Evolutionary conservation across 2,797 vertebrate genomes (phyloP), one percentile per base, ranked within the genome.

Genomic region (Gallinago nigripennis): DNA sequence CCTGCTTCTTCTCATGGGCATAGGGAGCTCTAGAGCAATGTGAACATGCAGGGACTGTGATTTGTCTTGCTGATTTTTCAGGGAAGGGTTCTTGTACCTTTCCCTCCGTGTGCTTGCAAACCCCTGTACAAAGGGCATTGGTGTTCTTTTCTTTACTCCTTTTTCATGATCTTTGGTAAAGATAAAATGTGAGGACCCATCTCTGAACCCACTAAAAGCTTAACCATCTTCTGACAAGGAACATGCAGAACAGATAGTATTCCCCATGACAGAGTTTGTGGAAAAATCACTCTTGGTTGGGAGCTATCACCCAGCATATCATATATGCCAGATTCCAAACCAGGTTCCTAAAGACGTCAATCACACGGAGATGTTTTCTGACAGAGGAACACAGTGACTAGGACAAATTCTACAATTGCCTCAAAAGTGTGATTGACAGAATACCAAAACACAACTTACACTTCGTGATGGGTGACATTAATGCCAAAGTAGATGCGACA

Each of bases 391-490:
- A 95, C 75, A 87, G 41, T 65, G 90, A 93, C 75, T 94, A 92
- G 95, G 95, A 90, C 90, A 92, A 95, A 96, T 87, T 92, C 90
- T 85, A 85, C 93, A 93, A 93, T 78, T 97, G 86, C 72, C 92
- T 97, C 68, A 93, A 91, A 95, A 91, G 65, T 33, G 64, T 97
- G 96, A 97, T 97, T 97, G 96, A 95, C 96, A 96, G 96, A 89
- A 92, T 95, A 97, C 94, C 93, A 95, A 96, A 97, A 97, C 96
- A 97, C 83, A 94, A 94, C 88, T 95, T 95, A 80, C 46, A 92
- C 93, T 96, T 93, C 84, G 57, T 89, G 86, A 96, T 96, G 86
- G 93, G 64, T 95, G 94, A 93, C 82, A 91, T 95, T 93, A 91
- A 81, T 87, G 72, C 91, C 93, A 89, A 92, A 91, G 92, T 86